Evolutionary conservation across 2,113 vertebrate genomes (phyloP).

Genomic region (Sinocyclocheilus maitianheensis): DNA sequence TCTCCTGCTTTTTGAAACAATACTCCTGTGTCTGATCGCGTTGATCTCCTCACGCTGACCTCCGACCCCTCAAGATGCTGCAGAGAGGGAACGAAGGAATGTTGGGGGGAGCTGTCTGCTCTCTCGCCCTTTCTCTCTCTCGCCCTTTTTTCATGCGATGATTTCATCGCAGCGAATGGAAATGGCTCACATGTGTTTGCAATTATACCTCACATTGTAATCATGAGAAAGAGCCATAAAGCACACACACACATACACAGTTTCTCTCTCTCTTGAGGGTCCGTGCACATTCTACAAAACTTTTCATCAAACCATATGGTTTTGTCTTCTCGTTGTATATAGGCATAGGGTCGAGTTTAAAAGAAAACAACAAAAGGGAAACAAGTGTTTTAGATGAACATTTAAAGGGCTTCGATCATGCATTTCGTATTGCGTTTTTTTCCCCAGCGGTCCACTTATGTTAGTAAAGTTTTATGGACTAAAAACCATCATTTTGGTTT

Average conservation of each 20-base stretch:
- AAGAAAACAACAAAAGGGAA: constrained; percentile 34
- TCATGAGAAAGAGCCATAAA: constrained; percentile 49
- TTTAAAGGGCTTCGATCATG: background rate
- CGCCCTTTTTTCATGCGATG: too few species aligned
- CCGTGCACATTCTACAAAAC: constrained; percentile 39
- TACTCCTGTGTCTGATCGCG: constrained; percentile 64
- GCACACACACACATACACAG: background rate
- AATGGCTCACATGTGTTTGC: too few species aligned
- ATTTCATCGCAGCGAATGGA: too few species aligned
- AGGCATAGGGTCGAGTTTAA: constrained; percentile 30
- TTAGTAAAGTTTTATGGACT: constrained; percentile 9
- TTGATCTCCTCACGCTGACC: constrained; percentile 55
- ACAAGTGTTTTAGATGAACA: background rate
- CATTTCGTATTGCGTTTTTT: constrained; percentile 6
- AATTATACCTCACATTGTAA: constrained; percentile 56
- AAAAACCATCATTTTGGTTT: background rate
- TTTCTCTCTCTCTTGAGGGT: constrained; percentile 6
- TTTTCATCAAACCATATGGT: constrained; percentile 47
- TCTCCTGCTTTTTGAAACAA: constrained; percentile 59
- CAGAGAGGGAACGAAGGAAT: constrained; percentile 51
- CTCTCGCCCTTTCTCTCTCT: constrained; percentile 35
- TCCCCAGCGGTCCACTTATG: background rate
- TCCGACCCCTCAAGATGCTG: constrained; percentile 61
- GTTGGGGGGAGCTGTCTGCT: constrained; percentile 35
- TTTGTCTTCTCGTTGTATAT: constrained; percentile 34